phyloP scores from a whole-genome alignment of 2,113 vertebrate genomes.

The Thymallus thymallus region DNA sequence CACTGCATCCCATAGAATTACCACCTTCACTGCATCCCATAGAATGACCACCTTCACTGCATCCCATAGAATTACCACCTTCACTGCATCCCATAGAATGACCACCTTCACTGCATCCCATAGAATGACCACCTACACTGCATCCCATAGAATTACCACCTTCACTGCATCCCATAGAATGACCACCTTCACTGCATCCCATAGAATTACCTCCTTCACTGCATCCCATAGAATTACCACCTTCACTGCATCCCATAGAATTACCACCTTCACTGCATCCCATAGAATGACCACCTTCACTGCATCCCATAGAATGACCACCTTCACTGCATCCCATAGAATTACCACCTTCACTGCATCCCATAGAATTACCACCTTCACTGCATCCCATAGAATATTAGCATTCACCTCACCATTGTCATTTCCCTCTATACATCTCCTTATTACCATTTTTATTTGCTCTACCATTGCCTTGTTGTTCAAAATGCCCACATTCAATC shows the following conservation, averaged over 20 bases:
- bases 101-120: slow-evolving; percentile 30
- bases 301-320: slow-evolving; percentile 24
- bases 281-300: slow-evolving; percentile 29
- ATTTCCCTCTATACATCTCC: slow-evolving; percentile 20
- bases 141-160: slow-evolving; percentile 26
- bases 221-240: slow-evolving; percentile 28
- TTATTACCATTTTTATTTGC: slow-evolving; percentile 17
- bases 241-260: slow-evolving; percentile 27
- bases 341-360: no score
- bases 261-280: slow-evolving; percentile 29
- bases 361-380: slow-evolving; percentile 25
- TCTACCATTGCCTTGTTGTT: slow-evolving; percentile 19
- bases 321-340: slow-evolving; percentile 27
- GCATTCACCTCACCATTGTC: slow-evolving; percentile 12
- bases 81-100: slow-evolving; percentile 24
- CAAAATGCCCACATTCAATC: slow-evolving; percentile 23
- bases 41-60: slow-evolving; percentile 24
- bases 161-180: slow-evolving; percentile 27
- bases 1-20: slow-evolving; percentile 22
- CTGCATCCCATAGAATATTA: slow-evolving; percentile 15
- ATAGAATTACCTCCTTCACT: slow-evolving; percentile 24
- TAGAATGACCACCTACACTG: slow-evolving; percentile 21
- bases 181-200: slow-evolving; percentile 28
- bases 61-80: slow-evolving; percentile 31
- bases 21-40: slow-evolving; percentile 29